Base-by-base conservation (phyloP, 1,140 invertebrate species). In the Cheumatopsyche charites region DNA sequence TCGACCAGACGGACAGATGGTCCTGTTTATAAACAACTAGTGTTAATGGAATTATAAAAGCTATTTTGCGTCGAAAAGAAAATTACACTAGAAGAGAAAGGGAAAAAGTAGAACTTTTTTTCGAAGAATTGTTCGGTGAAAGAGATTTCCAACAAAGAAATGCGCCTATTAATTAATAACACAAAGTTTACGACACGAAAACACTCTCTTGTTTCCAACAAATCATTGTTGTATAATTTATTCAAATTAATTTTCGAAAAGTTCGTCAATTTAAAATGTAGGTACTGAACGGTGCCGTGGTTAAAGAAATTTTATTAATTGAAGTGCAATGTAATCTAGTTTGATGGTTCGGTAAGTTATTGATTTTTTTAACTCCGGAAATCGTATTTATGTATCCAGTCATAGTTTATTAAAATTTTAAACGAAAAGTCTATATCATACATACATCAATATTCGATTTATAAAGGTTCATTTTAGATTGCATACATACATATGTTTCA, bases 191-290 rank as follows among this genome's bases (percentile, higher is more conserved):
- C 62, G 49, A 72, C 70, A 72, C 63, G 70, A 72, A 72, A 72
- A 72, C 63, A 47, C 70, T 72, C 49, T 72, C 70, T 55, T 61
- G 62, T 66, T 72, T 43, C 42, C 58, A 72, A 72, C 70, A 65
- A 72, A 72, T 72, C 70, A 72, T 72, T 72, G 70, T 72, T 62
- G 63, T 72, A 52, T 72, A 67, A 72, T 72, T 72, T 72, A 72
- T 72, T 72, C 62, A 66, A 72, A 72, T 72, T 72, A 65, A 65
- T 72, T 72, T 65, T 52, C 58, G n/a, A 72, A 68, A 72, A 72
- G 25, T 72, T 72, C 21, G 55, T 23, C 55, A 23, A n/a, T 19
- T 23, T 17, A 68, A 68, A 68, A 55, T 52, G 36, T 55, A 55
- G 49, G n/a, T n/a, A 55, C 23, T 43, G 63, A 45, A 23, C 15